Evolutionary conservation across 2,888 invertebrate species (phyloP), one percentile per base, ranked within the genome.

Genomic region (Dascillus cervinus): DNA sequence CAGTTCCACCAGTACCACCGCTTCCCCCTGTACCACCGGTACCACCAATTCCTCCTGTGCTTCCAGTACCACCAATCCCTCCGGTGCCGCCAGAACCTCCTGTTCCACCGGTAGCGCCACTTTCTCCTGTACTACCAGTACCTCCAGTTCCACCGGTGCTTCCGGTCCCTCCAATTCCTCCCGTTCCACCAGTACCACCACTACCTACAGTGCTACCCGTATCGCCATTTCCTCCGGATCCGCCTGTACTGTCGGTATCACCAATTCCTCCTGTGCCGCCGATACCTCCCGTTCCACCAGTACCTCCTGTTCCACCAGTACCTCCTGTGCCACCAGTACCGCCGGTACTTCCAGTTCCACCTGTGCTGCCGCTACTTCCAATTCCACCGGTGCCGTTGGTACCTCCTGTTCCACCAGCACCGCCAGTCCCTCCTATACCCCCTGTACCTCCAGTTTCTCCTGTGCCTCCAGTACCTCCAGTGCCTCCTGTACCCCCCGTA

Each of bases 351-450:
- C 6, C n/a, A 8, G 3, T 11, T 6, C 28, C 28, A 3, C 28
- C 28, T 1, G 30, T 14, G 4, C 30, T 24, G 10, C 24, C 30
- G 6, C 4, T 12, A 8, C 31, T 20, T 6, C 31, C 23, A n/a
- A 9, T 15, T 11, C 23, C 22, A 19, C 29, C 29, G 13, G 10
- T 17, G 11, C 22, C 6, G 12, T n/a, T n/a, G n/a, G n/a, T n/a
- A n/a, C n/a, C n/a, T n/a, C 29, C 34, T 3, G 29, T 19, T 6
- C 30, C 34, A 9, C 19, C 24, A 4, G 3, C 10, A 5, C 34
- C 34, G 8, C 17, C 29, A 2, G 25, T 8, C 6, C 34, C 34
- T 2, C 36, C 42, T 3, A 20, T 22, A n/a, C 25, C 26, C 10
- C n/a, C n/a, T n/a, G n/a, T n/a, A n/a, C n/a, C n/a, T n/a, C n/a